Percentiles rank a stretch among this genome's conserved stretches.
Conservation (phyloP, 2,113 vertebrate genomes). For the Numida meleagris region DNA sequence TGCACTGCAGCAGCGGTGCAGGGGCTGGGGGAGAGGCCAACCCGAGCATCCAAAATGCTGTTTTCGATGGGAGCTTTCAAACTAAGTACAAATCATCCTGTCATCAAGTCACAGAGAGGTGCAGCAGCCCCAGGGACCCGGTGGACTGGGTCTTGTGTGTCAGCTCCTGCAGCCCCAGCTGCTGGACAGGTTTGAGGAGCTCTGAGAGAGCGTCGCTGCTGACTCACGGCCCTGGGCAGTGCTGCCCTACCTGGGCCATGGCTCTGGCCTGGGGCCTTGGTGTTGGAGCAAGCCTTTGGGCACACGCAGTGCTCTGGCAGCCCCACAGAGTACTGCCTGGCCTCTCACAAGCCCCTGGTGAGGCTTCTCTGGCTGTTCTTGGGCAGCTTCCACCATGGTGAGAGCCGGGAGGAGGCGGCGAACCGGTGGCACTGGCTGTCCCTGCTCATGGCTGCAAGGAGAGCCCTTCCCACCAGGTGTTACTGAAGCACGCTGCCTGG, state of each 20-base stretch:
- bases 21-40: background rate
- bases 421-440: background rate
- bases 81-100: background rate
- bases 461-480: background rate
- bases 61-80: fast-evolving
- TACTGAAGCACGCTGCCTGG: background rate
- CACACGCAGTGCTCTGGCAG: background rate
- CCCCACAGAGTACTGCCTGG: background rate
- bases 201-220: background rate
- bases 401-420: background rate
- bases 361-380: background rate
- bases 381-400: background rate
- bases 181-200: background rate
- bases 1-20: background rate
- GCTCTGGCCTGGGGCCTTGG: background rate
- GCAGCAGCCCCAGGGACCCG: fast-evolving
- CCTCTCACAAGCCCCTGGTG: background rate
- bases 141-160: fast-evolving
- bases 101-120: fast-evolving
- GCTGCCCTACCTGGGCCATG: background rate
- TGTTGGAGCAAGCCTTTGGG: background rate
- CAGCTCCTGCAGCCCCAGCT: background rate
- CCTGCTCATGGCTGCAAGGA: background rate
- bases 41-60: background rate
- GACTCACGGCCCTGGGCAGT: no score